Base-by-base conservation (phyloP, 2,888 invertebrate species). In the Lasioglossum pauxillum region DNA sequence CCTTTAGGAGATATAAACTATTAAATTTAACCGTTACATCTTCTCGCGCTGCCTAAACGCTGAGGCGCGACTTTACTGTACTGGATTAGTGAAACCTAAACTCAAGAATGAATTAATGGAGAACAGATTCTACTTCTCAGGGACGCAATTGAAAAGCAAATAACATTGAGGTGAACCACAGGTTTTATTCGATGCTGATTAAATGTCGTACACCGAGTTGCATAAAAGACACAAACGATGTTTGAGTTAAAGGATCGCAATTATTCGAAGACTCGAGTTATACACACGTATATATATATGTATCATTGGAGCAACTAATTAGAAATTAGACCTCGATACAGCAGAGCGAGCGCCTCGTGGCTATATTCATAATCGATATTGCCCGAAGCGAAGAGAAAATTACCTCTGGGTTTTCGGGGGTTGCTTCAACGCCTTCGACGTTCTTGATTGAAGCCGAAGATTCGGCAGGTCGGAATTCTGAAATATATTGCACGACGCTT, bases 311-410 rank as follows among this genome's bases (percentile, higher is more conserved):
- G 35, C 67, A 67, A 67, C 35, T 67, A 38, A 67, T 67, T 67
- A 67, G 67, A 67, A 67, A 67, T 67, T 67, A 35, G 67, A 67
- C 67, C 67, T 23, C 67, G 67, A 67, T 67, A 67, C 67, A 35
- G 35, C 35, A 67, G 19, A 35, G 67, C 16, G 35, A 23, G 35
- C 8, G 67, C 67, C 67, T 67, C 35, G 67, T 38, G 67, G 67
- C 35, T 67, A 67, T 67, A 35, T 35, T 67, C 67, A 38, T 67
- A 67, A 67, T 67, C 67, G 67, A 67, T 67, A 67, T 67, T 67
- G 67, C 67, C 67, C 4, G 35, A 10, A 35, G 67, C 67, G 19
- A 67, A 67, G 67, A 67, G 19, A 67, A 38, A 67, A 67, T 67
- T 67, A 67, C 35, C 67, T 67, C 35, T 35, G 35, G 23, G 35